Percentiles rank a stretch among this genome's conserved stretches.
Evolutionary conservation across 92 coral and sea anemone species (phyloP).

Genomic region (Virgularia gustaviana): DNA sequence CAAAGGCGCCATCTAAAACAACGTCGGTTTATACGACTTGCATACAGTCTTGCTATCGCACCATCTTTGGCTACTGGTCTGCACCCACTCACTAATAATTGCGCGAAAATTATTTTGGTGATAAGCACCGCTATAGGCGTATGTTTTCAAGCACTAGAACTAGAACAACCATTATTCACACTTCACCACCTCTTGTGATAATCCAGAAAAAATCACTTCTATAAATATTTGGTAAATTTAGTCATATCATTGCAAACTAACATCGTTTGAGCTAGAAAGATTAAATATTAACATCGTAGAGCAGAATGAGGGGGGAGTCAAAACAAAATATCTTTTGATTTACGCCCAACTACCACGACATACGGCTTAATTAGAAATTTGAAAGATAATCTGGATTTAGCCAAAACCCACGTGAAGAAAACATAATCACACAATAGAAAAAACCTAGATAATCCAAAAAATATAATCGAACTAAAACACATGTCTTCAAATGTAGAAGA

Average conservation of each 20-base stretch:
- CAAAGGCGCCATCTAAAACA: too few relatives aligned
- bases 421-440: constrained; percentile 9
- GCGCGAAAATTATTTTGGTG: neutral
- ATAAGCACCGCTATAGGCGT: too few relatives aligned
- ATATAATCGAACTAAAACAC: neutral
- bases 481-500: neutral
- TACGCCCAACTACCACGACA: constrained; percentile 33
- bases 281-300: constrained; percentile 12
- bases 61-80: neutral
- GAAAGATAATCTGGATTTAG: constrained; percentile 28
- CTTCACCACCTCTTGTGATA: too few relatives aligned
- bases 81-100: neutral
- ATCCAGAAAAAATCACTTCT: neutral
- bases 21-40: too few relatives aligned
- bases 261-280: neutral
- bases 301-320: neutral
- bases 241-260: too few relatives aligned
- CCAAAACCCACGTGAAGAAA: constrained; percentile 26
- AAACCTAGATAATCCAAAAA: constrained; percentile 4
- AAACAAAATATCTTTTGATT: constrained; percentile 25
- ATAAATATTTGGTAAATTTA: too few relatives aligned
- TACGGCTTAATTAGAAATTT: constrained; percentile 26
- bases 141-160: too few relatives aligned
- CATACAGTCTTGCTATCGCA: neutral
- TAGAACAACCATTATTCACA: too few relatives aligned